Base-by-base conservation (phyloP, 2,888 invertebrate genomes). In the Coelopa pilipes region DNA sequence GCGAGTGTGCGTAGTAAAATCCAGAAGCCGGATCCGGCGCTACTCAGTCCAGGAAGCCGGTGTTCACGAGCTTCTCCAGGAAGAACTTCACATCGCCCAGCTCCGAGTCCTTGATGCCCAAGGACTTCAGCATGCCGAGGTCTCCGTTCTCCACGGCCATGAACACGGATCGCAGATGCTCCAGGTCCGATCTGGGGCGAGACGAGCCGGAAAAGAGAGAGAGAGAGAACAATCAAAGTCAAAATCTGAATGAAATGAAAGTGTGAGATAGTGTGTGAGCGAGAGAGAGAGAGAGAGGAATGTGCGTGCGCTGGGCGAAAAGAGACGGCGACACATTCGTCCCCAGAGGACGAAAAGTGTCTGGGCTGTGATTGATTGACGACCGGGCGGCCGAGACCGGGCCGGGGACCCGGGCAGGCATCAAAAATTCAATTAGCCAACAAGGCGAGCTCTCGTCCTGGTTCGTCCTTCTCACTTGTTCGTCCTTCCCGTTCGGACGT, bases 61-160 rank as follows among this genome's bases (percentile, higher is more conserved):
- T 97, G 89, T 96, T 96, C 75, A 97, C 96, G 83, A 97, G 91
- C 89, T 97, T 96, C 90, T 97, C 97, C 83, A 97, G 91, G 91
- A 97, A 97, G 90, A 97, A 97, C 87, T 97, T 97, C 73, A 97
- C 96, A 86, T 97, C 97, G 19, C 96, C 96, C 78, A 97, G 90
- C 86, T 97, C 97, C 0, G 96, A 96, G 88, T 97, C 97, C 89
- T 97, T 96, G 88, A 97, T 97, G 79, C 97, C 97, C 77, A 97
- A 90, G 13, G 96, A 96, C 86, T 96, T 96, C 75, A 97, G 90
- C 94, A 96, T 96, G 75, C 96, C 96, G 76, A 97, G 90, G 87
- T 97, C 97, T 15, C 97, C 97, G 86, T 96, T 96, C 87, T 97
- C 97, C 49, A 97, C 96, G 12, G 97, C 97, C 93, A 96, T 95